phyloP scores from a whole-genome alignment of 2,888 invertebrate genomes.

The Epinotia demarniana region DNA sequence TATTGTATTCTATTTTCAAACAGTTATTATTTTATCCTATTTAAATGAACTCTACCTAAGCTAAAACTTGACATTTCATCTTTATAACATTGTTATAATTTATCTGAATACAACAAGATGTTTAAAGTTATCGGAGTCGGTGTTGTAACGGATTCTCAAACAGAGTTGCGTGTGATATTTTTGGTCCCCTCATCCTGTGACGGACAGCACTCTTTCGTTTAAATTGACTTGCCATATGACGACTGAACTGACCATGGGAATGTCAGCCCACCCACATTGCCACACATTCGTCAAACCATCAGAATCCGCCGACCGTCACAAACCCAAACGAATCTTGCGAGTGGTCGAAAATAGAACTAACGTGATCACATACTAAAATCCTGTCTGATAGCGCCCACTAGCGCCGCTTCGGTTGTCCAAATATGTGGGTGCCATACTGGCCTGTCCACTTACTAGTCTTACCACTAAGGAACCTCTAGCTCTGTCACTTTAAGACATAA shows the following conservation, averaged over 20 bases:
- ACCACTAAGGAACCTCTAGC: neutral
- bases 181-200: neutral
- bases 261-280: conserved; percentile 13
- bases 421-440: neutral
- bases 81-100: too few species aligned
- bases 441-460: neutral
- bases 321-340: neutral
- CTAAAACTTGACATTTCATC: too few species aligned
- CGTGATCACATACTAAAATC: neutral
- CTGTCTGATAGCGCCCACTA: neutral
- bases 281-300: neutral
- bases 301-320: neutral
- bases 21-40: too few species aligned
- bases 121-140: too few species aligned
- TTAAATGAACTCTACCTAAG: too few species aligned
- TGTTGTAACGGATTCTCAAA: neutral
- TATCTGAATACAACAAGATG: too few species aligned
- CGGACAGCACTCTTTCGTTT: neutral
- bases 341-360: neutral
- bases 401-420: neutral
- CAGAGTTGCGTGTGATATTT: neutral
- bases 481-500: neutral
- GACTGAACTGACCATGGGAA: conserved; percentile 2
- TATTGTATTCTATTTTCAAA: too few species aligned
- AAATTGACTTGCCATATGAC: neutral